Evolutionary conservation across 2,888 invertebrate genomes (phyloP).

Genomic region (Leptura quadrifasciata): DNA sequence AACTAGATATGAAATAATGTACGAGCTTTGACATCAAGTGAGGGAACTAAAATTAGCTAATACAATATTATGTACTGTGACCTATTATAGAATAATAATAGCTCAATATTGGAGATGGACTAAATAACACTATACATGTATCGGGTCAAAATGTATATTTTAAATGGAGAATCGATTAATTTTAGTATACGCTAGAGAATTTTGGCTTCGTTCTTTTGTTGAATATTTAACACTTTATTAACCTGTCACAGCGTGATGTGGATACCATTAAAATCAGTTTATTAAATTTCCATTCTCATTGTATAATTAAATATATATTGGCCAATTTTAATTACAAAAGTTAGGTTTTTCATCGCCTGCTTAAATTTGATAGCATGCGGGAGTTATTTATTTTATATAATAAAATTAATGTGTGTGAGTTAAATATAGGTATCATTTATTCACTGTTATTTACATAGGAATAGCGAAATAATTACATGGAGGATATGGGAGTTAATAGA

Average conservation of each 20-base stretch:
- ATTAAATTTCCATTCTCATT: conserved; percentile 39
- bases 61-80: neutral
- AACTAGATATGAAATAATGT: neutral
- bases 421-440: too few relatives aligned
- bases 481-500: too few relatives aligned
- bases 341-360: conserved; percentile 9
- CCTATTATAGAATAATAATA: neutral
- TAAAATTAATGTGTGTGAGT: too few relatives aligned
- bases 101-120: neutral
- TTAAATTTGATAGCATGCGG: neutral
- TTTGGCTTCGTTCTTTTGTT: conserved; percentile 29
- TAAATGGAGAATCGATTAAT: conserved; percentile 15
- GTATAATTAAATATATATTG: neutral
- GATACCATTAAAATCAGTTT: conserved; percentile 34
- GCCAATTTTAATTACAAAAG: conserved; percentile 26
- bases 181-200: conserved; percentile 11
- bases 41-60: neutral
- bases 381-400: neutral
- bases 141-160: neutral
- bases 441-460: too few relatives aligned
- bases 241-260: conserved; percentile 38
- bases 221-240: conserved; percentile 41
- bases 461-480: too few relatives aligned
- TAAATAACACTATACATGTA: neutral
- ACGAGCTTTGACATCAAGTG: neutral